Evolutionary conservation across 2,888 invertebrate species (phyloP).

Genomic region (Conomelus anceps): DNA sequence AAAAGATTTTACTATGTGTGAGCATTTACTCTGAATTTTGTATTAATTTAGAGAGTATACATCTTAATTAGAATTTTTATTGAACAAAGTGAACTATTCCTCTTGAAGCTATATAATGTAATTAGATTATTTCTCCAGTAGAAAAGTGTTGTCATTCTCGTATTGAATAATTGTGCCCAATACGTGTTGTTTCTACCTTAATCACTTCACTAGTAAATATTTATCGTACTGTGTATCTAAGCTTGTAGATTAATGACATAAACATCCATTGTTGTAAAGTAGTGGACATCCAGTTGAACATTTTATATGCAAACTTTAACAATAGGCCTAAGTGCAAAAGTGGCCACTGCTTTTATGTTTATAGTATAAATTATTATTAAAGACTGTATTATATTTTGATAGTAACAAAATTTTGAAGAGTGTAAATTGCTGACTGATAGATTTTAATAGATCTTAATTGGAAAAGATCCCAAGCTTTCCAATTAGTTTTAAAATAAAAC

Average conservation of each 20-base stretch:
- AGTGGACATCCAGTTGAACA: neutral
- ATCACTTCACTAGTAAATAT: neutral
- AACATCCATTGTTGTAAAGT: neutral
- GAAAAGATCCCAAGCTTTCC: no score
- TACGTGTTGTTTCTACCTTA: neutral
- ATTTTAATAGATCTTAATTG: no score
- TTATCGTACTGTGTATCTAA: neutral
- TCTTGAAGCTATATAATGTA: neutral
- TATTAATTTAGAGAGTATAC: neutral
- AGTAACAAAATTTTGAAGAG: no score
- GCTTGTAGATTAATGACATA: neutral
- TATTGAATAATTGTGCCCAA: neutral
- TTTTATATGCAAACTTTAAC: neutral
- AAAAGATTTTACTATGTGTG: neutral
- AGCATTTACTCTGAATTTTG: neutral
- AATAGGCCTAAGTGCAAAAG: neutral
- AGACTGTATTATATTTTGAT: no score
- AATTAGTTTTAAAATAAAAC: no score
- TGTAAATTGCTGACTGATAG: no score
- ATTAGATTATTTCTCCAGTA: neutral
- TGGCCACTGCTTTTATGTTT: neutral
- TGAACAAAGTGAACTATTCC: neutral
- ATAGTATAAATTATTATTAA: neutral
- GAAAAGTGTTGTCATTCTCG: neutral
- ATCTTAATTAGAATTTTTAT: neutral